Conservation (phyloP, 2,113 vertebrate species). For the Corythornis cristatus region DNA sequence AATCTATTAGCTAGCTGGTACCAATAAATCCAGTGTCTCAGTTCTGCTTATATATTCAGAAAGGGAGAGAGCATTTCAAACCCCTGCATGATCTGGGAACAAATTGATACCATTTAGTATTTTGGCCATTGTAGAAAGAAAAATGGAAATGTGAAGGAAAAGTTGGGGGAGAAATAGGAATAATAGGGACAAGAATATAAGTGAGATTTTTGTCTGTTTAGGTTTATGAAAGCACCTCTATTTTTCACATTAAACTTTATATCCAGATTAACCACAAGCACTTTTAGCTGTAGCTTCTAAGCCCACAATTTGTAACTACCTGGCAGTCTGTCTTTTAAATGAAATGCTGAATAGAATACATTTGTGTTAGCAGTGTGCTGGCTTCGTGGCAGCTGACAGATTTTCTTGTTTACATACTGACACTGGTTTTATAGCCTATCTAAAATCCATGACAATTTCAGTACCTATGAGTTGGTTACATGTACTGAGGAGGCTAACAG, state of each 20-base stretch:
- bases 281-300: neutral
- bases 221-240: neutral
- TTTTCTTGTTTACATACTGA: constrained; percentile 1
- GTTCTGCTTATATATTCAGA: neutral
- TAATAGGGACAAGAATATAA: neutral
- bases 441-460: neutral
- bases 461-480: neutral
- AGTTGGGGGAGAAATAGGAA: neutral
- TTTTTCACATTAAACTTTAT: neutral
- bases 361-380: neutral
- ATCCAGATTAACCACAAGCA: neutral
- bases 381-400: neutral
- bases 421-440: neutral
- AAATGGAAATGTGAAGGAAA: constrained; percentile 8
- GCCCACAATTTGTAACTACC: neutral
- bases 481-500: neutral
- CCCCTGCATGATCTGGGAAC: neutral
- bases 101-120: neutral
- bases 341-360: neutral
- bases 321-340: neutral
- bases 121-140: neutral
- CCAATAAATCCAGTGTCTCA: neutral
- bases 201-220: neutral
- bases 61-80: neutral
- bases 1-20: neutral